Evolutionary conservation across 2,888 invertebrate genomes (phyloP), one percentile per base, ranked within the genome.

Genomic region (Ceraclea dissimilis): DNA sequence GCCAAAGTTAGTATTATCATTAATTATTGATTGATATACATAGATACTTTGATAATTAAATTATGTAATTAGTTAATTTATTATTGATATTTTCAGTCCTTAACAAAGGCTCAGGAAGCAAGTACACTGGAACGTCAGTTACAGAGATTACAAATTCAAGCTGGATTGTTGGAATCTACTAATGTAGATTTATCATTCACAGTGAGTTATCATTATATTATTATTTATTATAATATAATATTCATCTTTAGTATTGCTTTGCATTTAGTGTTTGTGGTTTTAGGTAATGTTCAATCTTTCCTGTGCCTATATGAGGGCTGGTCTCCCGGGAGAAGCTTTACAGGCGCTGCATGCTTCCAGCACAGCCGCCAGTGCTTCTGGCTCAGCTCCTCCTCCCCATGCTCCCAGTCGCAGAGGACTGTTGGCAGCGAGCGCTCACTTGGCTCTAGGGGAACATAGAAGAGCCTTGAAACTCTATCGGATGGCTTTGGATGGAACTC

Each of bases 401-500:
- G 61, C 61, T 1, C 54, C 56, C 34, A 59, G 57, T 1, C 49
- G 59, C 43, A 57, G 57, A 2, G 54, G 61, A 1, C 44, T 61
- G 19, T 52, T 57, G 17, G 61, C 59, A 16, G 61, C 61, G 13
- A 54, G 52, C 21, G 59, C 59, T 13, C 59, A 61, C 51, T 50
- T 60, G 20, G 61, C 59, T 8, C 57, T 57, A 11, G 93, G 93
- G 63, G 85, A 92, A 66, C 93, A 90, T 68, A 86, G 90, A 13
- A 93, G 96, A 75, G 97, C 98, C 0, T 85, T 99, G 57, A 99
- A 99, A 77, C 86, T 95, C 79, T 99, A 96, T 69, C 83, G 97
- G 65, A 99, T 98, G 98, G 97, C 98, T 1, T 78, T 99, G 62
- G 99, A 99, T 74, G 98, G 98, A 72, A 89, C 90, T 2, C 93